Evolutionary conservation across 2,113 vertebrate species (phyloP).

Genomic region (Cervus canadensis): DNA sequence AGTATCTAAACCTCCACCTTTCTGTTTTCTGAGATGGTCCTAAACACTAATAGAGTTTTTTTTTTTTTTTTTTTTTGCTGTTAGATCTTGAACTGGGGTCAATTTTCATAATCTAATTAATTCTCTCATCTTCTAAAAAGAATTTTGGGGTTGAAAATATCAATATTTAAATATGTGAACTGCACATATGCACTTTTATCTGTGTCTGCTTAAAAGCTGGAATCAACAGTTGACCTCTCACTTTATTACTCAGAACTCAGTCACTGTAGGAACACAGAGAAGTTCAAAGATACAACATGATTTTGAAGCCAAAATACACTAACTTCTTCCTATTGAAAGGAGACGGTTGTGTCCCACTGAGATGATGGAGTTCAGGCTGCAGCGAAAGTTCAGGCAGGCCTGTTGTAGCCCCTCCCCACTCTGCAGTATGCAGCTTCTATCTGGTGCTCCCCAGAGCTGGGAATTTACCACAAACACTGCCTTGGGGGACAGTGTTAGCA

Average conservation of each 20-base stretch:
- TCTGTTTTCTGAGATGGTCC: background rate
- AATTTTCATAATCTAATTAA: constrained; percentile 12
- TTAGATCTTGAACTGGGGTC: background rate
- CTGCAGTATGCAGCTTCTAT: constrained; percentile 71
- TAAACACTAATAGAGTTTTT: background rate
- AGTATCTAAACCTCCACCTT: background rate
- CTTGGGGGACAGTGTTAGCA: constrained; percentile 76
- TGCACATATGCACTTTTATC: background rate
- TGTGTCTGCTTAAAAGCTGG: constrained; percentile 65
- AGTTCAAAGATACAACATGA: constrained; percentile 82
- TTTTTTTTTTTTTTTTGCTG: background rate
- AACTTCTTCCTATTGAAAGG: constrained; percentile 73
- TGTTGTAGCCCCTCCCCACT: constrained; percentile 73
- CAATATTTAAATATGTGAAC: background rate
- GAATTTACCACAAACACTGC: constrained; percentile 79
- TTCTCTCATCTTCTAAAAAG: background rate
- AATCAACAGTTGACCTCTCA: constrained; percentile 63
- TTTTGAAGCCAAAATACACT: constrained; percentile 82
- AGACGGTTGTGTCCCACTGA: constrained; percentile 81
- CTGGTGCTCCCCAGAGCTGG: constrained; percentile 69
- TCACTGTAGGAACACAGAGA: constrained; percentile 79
- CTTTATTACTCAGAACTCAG: constrained; percentile 79
- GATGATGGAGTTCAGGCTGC: constrained; percentile 83
- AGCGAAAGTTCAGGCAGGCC: constrained; percentile 76
- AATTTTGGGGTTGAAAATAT: background rate